Conservation (phyloP, 2,888 invertebrate genomes). For the Caenorhabditis sinica region DNA sequence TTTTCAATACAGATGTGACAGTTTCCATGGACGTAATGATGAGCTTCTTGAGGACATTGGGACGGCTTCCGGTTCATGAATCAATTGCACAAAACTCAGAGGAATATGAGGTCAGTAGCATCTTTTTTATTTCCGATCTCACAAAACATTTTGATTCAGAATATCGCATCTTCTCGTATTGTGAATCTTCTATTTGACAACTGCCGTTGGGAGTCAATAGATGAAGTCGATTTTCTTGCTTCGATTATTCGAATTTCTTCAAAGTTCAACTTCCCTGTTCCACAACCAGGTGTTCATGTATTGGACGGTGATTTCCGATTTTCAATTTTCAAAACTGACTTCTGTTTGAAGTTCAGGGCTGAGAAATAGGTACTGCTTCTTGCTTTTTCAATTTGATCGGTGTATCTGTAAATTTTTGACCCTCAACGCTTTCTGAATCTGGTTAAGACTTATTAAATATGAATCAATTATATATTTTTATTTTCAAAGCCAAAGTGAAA, state of each 20-base stretch:
- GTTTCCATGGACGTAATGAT: slow-evolving; percentile 16
- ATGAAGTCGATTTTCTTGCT: slow-evolving; percentile 36
- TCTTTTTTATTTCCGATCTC: background rate
- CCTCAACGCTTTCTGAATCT: background rate
- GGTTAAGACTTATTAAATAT: background rate
- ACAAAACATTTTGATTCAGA: slow-evolving; percentile 12
- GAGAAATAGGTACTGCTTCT: background rate
- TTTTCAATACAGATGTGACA: slow-evolving; percentile 48
- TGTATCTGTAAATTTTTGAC: slow-evolving; percentile 21
- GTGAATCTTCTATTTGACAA: slow-evolving; percentile 44
- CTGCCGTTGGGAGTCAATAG: slow-evolving; percentile 35
- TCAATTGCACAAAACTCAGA: background rate
- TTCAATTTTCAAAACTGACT: slow-evolving; percentile 23
- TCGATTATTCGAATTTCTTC: slow-evolving; percentile 21
- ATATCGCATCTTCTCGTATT: background rate
- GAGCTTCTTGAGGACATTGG: background rate
- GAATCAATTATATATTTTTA: slow-evolving; percentile 18
- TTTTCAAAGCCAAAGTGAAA: slow-evolving; percentile 28
- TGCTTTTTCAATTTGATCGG: background rate
- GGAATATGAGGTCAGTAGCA: background rate
- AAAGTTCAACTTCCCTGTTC: slow-evolving; percentile 23
- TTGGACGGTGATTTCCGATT: slow-evolving; percentile 43
- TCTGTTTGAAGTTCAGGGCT: slow-evolving; percentile 38
- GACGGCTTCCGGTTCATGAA: slow-evolving; percentile 12
- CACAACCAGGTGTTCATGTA: slow-evolving; percentile 23